Evolutionary conservation across 2,888 invertebrate species (phyloP), one percentile per base, ranked within the genome.

Genomic region (Anticlea derivata): DNA sequence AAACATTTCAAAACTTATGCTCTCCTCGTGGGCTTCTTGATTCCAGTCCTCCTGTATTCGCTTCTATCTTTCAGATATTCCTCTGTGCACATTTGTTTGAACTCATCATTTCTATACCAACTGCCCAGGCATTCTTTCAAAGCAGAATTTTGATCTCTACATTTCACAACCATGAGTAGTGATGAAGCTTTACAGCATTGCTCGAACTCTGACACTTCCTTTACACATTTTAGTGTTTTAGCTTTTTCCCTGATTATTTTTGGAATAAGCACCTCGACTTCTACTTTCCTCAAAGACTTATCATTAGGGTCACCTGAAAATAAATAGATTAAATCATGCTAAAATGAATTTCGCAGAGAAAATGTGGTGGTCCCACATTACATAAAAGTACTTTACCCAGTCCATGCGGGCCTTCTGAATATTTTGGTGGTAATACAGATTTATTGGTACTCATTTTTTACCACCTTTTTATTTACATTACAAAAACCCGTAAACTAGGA

Each of bases 231-330:
- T 68, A 96, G 95, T 7, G 71, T 75, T 77, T 94, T 95, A 0
- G 97, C 95, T 65, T 93, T 94, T 13, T 96, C 96, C 61, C 98
- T 92, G 92, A 99, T 95, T 69, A 95, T 93, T 82, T 97, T 96
- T 0, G 98, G 96, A 75, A 99, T 95, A 60, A 98, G 77, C 10
- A 99, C 94, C 73, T 98, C 97, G 11, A 84, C 85, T 85, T 99
- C 99, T 1, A 98, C 96, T 91, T 94, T 96, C 64, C 99, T 92
- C 41, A 99, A 81, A n/a, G 90, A 88, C 70, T 75, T 92, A 78
- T 98, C 98, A 62, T 96, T 89, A 1, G 98, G 98, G 86, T 98
- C 96, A 54, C 97, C 97, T 96, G 72, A 45, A 86, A 80, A 51
- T 47, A 43, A 37, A 24, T 39, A 6, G n/a, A n/a, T n/a, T n/a